Base-by-base conservation (phyloP, 2,113 vertebrate genomes). In the Mugil cephalus region DNA sequence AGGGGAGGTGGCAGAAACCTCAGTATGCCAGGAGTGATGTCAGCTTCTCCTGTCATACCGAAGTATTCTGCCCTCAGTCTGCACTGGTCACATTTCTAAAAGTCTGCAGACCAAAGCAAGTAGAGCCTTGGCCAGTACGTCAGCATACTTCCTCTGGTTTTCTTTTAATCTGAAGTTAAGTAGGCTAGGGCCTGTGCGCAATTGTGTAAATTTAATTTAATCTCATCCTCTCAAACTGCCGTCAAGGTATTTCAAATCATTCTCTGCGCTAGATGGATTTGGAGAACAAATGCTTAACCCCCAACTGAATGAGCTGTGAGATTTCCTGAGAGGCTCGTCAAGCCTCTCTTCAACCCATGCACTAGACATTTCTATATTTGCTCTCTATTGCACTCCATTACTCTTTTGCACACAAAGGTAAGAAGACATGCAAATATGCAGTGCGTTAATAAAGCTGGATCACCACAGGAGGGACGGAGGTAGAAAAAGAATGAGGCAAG, bases 41-140 rank as follows among this genome's bases (percentile, higher is more conserved):
- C 58, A 77, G 47, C 43, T 77, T 79, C 67, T 69, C 15, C 38
- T 83, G 66, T 76, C 83, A 66, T 8, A 56, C 45, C 47, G 67
- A 73, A 54, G 46, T 74, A 55, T 59, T 71, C 48, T 71, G 17
- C 52, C 67, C 60, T 74, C 80, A 80, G 21, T 80, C 54, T 40
- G 52, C 71, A 74, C 72, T 63, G 74, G 73, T 84, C 54, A 68
- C 36, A 39, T 70, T 78, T 66, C 46, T 58, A 64, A 62, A 74
- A 43, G 62, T 62, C 80, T 82, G 69, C 47, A 69, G 47, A 39
- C 56, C 19, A 9, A 66, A 13, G 39, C 17, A 63, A 53, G 40
- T 14, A 9, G 30, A 51, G 39, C 15, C 21, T 78, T 53, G 73
- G 48, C 13, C 45, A 17, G 61, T 40, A 19, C 19, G 54, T 65